phyloP scores from a whole-genome alignment of 92 coral and sea anemone species.

The Virgularia gustaviana region DNA sequence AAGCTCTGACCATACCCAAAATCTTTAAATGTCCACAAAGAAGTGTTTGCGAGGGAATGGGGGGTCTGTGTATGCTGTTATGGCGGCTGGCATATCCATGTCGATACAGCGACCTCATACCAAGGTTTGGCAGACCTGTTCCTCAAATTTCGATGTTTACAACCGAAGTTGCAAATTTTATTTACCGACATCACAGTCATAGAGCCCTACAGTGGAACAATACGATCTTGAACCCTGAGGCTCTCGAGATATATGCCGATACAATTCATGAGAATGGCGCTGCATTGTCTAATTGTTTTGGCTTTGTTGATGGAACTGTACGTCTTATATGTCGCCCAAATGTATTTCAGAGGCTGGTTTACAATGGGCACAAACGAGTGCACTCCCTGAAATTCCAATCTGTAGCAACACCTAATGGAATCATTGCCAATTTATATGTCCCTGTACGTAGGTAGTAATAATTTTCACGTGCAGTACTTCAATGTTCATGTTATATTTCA shows the following conservation, averaged over 20 bases:
- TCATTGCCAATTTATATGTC: constrained; percentile 1
- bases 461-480: no score
- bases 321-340: constrained; percentile 3
- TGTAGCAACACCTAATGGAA: neutral
- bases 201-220: constrained; percentile 1
- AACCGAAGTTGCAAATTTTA: constrained; percentile 21
- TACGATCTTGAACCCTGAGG: neutral
- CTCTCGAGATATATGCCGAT: constrained; percentile 10
- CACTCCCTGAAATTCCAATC: constrained; percentile 6
- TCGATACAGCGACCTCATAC: constrained; percentile 27
- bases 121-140: constrained; percentile 33
- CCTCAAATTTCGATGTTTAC: constrained; percentile 24
- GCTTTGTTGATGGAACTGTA: neutral
- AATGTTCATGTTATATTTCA: no score
- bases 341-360: constrained; percentile 2
- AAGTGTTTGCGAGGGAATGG: constrained; percentile 28
- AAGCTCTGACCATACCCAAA: constrained; percentile 26
- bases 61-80: constrained; percentile 17
- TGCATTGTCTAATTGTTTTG: constrained; percentile 1
- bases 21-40: constrained; percentile 24
- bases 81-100: constrained; percentile 35
- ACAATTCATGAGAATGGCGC: neutral
- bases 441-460: neutral
- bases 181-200: constrained; percentile 26
- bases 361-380: constrained; percentile 11